Evolutionary conservation across 2,113 vertebrate species (phyloP), one percentile per base, ranked within the genome.

Genomic region (Amphilophus citrinellus): DNA sequence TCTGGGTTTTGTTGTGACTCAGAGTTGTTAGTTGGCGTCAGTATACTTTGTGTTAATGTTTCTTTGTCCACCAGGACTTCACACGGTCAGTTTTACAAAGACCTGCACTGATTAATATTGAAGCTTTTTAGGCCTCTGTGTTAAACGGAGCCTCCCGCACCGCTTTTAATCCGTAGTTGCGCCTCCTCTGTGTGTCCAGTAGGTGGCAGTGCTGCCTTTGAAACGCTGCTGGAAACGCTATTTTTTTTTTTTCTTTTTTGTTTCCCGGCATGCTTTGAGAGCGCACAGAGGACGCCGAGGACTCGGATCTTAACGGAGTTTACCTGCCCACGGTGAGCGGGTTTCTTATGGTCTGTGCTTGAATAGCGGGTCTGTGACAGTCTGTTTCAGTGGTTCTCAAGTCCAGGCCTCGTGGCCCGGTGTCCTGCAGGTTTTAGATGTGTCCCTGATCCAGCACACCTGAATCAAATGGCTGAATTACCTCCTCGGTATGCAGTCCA

Each of bases 201-300:
- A 88, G 80, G 37, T 59, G 87, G 22, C 68, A 27, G 7, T 20
- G 79, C 2, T 17, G 5, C 9, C 7, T 8, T 30, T n/a, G 1
- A 57, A 61, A 50, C 22, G 7, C 50, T 0, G 11, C 3, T 8
- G 3, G 7, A 6, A 5, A 22, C 4, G 14, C 13, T 11, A 6
- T 10, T 2, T 32, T n/a, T 20, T 0, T 24, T 24, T 24, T 24
- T 24, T 2, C 2, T 24, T 24, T 24, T 24, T 24, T 24, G 11
- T 84, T 84, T 86, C 91, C 91, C 90, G 22, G 2, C 78, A 83
- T 90, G 83, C 90, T 17, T 50, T 73, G 81, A 42, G 27, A 0
- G 14, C 1, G 17, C 32, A 42, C 37, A 5, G 2, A 75, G 13
- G 39, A 62, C 56, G 11, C 44, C 0, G 18, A 6, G 0, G 18